Base-by-base conservation (phyloP, 2,888 invertebrate genomes). In the Limnephilus auricula region DNA sequence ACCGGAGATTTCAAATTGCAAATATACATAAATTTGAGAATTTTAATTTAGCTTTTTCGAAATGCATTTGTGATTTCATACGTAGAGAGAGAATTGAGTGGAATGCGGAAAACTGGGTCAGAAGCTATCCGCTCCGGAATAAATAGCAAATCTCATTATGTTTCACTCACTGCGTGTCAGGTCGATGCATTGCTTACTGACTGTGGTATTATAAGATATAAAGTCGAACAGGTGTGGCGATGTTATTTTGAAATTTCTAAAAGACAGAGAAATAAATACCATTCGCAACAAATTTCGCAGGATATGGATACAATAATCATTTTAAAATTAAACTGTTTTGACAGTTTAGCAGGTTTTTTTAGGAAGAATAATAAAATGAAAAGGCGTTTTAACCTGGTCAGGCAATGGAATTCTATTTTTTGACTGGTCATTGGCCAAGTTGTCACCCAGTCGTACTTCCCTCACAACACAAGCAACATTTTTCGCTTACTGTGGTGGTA, bases 131-230 rank as follows among this genome's bases (percentile, higher is more conserved):
- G 31, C 32, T 80, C 18, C 18, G 80, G 32, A 80, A 80, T 80
- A 80, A 80, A 32, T 80, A 80, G 32, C 31, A 32, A 32, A 80
- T 65, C 65, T 32, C 32, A 80, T 80, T 80, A 80, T 32, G 18
- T 31, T 65, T 80, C 80, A 32, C 18, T 80, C 91, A 89, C 13
- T 84, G 80, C 86, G 50, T 37, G 65, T 89, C 91, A 45, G 15
- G 65, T 65, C 65, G 65, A 65, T 65, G 65, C 65, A 9, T 65
- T 65, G n/a, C 65, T 65, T 65, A 65, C 6, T 65, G 65, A 6
- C 9, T 50, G 4, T 34, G 2, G 65, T 9, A n/a, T 25, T n/a
- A 65, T 25, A 65, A 6, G 25, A n/a, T n/a, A 25, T 9, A 65
- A 65, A 65, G 9, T 65, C 65, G 6, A 25, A n/a, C 65, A n/a